phyloP scores from a whole-genome alignment of 1,140 invertebrate species.

The Cardiocondyla obscurior region DNA sequence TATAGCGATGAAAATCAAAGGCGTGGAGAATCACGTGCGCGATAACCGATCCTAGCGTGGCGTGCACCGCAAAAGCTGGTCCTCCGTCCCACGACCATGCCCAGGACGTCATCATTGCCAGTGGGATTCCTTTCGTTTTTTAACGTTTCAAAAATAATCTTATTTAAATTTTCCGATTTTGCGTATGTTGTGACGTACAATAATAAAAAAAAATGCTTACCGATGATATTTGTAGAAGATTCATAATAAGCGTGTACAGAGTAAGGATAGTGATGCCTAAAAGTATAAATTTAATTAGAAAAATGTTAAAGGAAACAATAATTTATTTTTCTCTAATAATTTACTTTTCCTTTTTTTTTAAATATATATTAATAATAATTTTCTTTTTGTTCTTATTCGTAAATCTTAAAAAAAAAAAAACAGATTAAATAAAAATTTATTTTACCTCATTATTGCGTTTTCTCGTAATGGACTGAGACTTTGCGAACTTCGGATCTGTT shows the following conservation, averaged over 20 bases:
- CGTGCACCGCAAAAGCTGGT: conserved; percentile 82
- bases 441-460: conserved; percentile 75
- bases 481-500: conserved; percentile 77
- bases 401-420: not conserved
- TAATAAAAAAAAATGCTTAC: conserved; percentile 83
- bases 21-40: conserved; percentile 85
- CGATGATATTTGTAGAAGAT: conserved; percentile 86
- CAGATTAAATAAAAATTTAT: not conserved
- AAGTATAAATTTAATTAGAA: conserved; percentile 55
- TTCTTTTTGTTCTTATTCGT: not conserved
- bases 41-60: conserved; percentile 84
- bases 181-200: not conserved
- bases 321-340: not conserved
- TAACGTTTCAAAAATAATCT: not conserved
- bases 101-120: conserved; percentile 87
- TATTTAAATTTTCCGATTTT: not conserved
- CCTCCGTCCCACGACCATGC: conserved; percentile 84
- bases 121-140: conserved; percentile 84
- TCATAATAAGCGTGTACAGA: conserved; percentile 87
- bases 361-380: not conserved
- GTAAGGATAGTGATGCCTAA: conserved; percentile 83
- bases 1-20: conserved; percentile 82
- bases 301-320: not conserved
- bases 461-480: conserved; percentile 66
- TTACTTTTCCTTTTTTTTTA: not conserved